phyloP scores from a whole-genome alignment of 2,888 invertebrate genomes.

The Erannis defoliaria region DNA sequence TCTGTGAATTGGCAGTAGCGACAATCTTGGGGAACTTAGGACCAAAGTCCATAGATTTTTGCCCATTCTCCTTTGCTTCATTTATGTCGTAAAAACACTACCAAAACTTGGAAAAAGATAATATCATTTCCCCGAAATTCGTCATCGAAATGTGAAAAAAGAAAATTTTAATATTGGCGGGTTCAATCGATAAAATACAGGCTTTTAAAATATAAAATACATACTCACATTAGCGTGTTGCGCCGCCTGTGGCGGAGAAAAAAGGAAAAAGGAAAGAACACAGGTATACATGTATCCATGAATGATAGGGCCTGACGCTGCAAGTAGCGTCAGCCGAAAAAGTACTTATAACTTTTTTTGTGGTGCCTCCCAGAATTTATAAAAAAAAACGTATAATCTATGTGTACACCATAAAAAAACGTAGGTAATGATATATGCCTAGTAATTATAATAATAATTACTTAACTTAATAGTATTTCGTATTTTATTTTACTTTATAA shows the following conservation, averaged over 20 bases:
- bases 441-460: too few relatives aligned
- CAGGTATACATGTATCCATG: conserved; percentile 44
- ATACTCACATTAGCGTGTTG: conserved; percentile 45
- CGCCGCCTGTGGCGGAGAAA: conserved; percentile 40
- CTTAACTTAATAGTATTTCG: too few relatives aligned
- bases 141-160: conserved; percentile 29
- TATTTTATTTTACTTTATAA: too few relatives aligned
- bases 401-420: too few relatives aligned
- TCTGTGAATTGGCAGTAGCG: too few relatives aligned
- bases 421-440: too few relatives aligned
- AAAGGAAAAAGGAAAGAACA: conserved; percentile 38
- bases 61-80: too few relatives aligned
- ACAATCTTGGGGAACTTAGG: too few relatives aligned
- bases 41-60: too few relatives aligned
- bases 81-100: background rate
- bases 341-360: too few relatives aligned
- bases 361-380: too few relatives aligned
- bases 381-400: too few relatives aligned
- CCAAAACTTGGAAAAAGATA: conserved; percentile 10
- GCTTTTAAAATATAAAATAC: conserved; percentile 48
- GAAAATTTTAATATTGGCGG: conserved; percentile 46
- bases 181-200: conserved; percentile 47
- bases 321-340: conserved; percentile 51
- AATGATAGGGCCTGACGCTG: conserved; percentile 58
- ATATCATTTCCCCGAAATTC: conserved; percentile 16